Percentiles rank a stretch among this genome's conserved stretches.
Evolutionary conservation across 1,140 invertebrate genomes (phyloP).

Genomic region (Drosophila pectinifera): DNA sequence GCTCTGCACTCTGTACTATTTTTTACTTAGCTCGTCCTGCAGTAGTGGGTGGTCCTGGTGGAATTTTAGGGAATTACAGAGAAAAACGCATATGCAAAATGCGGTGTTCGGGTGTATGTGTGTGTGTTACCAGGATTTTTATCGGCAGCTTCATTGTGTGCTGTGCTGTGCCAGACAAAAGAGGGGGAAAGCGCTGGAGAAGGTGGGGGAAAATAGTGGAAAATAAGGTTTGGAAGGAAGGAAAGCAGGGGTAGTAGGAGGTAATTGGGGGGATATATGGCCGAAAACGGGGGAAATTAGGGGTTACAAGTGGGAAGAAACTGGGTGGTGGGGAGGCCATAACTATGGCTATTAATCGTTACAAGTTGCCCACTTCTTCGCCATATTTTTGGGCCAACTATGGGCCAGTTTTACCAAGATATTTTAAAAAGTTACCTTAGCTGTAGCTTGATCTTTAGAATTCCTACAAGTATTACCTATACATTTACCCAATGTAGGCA

Average conservation of each 20-base stretch:
- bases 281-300: background rate
- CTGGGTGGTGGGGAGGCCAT: slow-evolving; percentile 18
- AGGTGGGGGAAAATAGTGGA: slow-evolving; percentile 2
- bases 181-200: slow-evolving; percentile 7
- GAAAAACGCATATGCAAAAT: slow-evolving; percentile 72
- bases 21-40: slow-evolving; percentile 4
- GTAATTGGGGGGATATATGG: slow-evolving; percentile 7
- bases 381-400: too few relatives aligned
- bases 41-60: slow-evolving; percentile 23
- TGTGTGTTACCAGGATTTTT: slow-evolving; percentile 59
- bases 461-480: background rate
- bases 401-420: too few relatives aligned
- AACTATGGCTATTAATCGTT: slow-evolving; percentile 43
- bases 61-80: slow-evolving; percentile 18
- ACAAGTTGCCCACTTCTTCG: slow-evolving; percentile 1
- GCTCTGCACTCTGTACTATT: slow-evolving; percentile 22
- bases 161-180: slow-evolving; percentile 31
- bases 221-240: slow-evolving; percentile 8
- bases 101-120: slow-evolving; percentile 23
- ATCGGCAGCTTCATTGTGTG: slow-evolving; percentile 72
- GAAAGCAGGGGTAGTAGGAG: background rate
- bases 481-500: background rate
- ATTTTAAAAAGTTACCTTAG: too few relatives aligned
- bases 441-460: too few relatives aligned
- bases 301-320: background rate